Conservation (phyloP, 2,113 vertebrate species). For the Scomber japonicus region DNA sequence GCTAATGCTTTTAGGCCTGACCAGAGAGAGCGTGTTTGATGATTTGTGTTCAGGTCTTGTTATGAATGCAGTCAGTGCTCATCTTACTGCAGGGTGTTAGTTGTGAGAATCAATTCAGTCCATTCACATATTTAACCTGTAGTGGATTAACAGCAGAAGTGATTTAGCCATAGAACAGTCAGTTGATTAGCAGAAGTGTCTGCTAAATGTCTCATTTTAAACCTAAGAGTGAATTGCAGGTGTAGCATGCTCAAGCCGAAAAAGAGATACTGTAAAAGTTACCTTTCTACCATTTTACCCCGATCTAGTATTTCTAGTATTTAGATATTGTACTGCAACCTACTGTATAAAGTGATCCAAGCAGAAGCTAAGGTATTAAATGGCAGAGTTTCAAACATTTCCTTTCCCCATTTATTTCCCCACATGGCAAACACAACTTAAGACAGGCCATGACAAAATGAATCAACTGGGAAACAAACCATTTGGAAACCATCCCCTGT, state of each 20-base stretch:
- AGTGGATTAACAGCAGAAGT: background rate
- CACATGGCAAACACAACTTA: background rate
- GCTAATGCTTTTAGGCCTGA: conserved; percentile 26
- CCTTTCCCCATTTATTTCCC: background rate
- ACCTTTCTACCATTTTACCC: background rate
- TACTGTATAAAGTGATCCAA: background rate
- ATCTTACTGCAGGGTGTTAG: background rate
- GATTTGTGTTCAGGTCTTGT: background rate
- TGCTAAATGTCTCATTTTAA: background rate
- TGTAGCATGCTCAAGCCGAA: background rate
- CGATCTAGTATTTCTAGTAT: background rate
- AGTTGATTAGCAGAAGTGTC: conserved; percentile 5
- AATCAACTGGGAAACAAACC: background rate
- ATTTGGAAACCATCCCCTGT: background rate
- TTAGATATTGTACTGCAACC: background rate
- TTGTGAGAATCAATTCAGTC: background rate
- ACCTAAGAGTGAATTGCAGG: background rate
- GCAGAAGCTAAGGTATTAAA: background rate
- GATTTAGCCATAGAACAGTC: background rate
- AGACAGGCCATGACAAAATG: background rate
- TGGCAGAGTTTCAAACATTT: background rate
- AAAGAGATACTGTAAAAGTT: background rate
- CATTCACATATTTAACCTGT: background rate
- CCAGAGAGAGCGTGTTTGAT: background rate
- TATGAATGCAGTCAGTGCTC: conserved; percentile 9